phyloP scores from a whole-genome alignment of 2,797 vertebrate genomes.

The Pantherophis alleghaniensis region DNA sequence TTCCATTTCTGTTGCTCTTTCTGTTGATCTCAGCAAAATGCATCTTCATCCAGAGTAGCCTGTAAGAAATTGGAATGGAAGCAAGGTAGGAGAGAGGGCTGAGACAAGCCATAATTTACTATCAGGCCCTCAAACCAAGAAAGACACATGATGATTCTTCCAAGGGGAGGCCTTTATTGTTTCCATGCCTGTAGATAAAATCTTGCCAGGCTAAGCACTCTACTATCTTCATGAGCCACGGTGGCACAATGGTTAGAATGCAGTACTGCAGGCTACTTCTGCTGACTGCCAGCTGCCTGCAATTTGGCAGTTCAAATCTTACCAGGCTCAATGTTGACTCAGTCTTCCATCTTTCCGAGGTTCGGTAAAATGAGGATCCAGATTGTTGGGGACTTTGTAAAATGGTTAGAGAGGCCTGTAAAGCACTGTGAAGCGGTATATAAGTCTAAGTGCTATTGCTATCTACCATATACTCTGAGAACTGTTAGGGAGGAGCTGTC shows the following conservation, averaged over 20 bases:
- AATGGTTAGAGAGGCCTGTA: no score
- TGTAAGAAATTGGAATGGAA: not conserved
- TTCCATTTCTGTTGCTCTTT: not conserved
- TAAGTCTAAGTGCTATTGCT: no score
- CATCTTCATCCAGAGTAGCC: not conserved
- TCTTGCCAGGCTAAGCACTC: not conserved
- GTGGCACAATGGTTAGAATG: no score
- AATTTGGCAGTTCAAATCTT: no score
- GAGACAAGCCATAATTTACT: not conserved
- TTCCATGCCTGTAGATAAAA: not conserved
- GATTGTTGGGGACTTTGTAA: no score
- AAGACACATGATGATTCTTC: not conserved
- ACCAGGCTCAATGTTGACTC: no score
- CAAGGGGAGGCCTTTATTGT: not conserved
- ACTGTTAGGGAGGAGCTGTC: not conserved
- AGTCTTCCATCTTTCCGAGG: no score
- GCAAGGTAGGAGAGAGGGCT: not conserved
- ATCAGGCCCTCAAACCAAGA: not conserved
- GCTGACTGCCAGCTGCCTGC: no score
- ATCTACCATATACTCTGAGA: not conserved
- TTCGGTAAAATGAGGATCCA: no score
- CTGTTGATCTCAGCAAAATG: not conserved
- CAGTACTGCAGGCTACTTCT: no score
- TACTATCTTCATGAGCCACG: not conserved
- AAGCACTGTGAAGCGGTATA: no score